These are phyloP conservation scores for Mythimna ferrago DNA, from an alignment of 2,888 invertebrate genomes.

Conservation along the genomic window DNA sequence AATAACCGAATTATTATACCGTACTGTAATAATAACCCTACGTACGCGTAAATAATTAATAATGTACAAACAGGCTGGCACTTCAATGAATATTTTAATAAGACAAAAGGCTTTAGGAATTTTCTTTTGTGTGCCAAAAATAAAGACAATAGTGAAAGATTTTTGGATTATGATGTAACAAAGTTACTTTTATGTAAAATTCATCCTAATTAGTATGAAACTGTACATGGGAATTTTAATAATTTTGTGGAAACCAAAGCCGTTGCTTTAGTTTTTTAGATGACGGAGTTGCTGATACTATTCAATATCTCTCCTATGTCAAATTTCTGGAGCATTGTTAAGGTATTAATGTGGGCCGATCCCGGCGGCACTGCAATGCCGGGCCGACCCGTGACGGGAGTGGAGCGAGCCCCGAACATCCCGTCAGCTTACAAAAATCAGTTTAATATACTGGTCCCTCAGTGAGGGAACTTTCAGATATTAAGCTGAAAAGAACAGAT, in stretches of 20 bases:
- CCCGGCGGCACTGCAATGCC: conserved; percentile 54
- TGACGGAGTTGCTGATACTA: too few species aligned
- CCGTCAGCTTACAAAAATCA: conserved; percentile 52
- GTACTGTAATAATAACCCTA: neutral
- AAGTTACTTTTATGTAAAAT: neutral
- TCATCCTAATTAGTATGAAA: too few species aligned
- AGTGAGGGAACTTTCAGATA: conserved; percentile 56
- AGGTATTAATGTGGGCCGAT: conserved; percentile 36
- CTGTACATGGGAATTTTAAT: too few species aligned
- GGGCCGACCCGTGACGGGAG: conserved; percentile 55
- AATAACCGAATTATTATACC: neutral
- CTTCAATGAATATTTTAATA: conserved; percentile 21
- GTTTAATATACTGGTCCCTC: conserved; percentile 57
- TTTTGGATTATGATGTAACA: neutral
- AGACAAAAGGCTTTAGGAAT: conserved; percentile 21
- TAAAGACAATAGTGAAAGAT: conserved; percentile 1
- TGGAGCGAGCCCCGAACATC: conserved; percentile 56
- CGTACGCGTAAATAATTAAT: neutral
- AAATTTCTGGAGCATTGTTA: neutral
- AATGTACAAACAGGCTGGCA: neutral
- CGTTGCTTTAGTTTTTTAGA: too few species aligned
- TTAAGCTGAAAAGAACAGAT: conserved; percentile 57
- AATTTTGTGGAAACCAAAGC: too few species aligned
- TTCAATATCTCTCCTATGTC: too few species aligned
- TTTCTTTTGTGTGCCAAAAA: conserved; percentile 34